Base-by-base conservation (phyloP, 1,140 invertebrate species). In the Drosophila dunni region DNA sequence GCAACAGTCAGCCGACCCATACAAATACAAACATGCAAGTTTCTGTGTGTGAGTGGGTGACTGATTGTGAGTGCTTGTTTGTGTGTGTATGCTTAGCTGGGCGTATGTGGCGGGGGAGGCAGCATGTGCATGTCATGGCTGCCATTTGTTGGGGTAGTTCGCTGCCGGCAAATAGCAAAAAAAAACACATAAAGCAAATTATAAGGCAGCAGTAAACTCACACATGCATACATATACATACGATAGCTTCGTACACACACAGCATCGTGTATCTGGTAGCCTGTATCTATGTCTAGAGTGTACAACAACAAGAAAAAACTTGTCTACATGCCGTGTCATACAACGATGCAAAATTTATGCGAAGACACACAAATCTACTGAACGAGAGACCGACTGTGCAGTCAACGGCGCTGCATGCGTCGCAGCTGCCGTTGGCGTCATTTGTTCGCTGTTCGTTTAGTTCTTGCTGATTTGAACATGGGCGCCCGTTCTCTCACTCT, bases 281-380 rank as follows among this genome's bases (percentile, higher is more conserved):
- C 53, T 36, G 38, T 73, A 54, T 68, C 70, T 73, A 68, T 67
- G 65, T 33, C 61, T 76, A 81, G 24, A 29, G 77, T 38, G n/a
- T 53, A 63, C 56, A 58, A 74, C 20, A 62, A 64, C 20, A 42
- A 53, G 72, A 53, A 78, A 89, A 83, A 89, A 90, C 84, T 81
- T 88, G 84, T 88, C 80, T 89, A 81, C 84, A 84, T 64, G 80
- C 62, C 79, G 57, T 86, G 75, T 86, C 83, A 73, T 76, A 88
- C 84, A 63, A 84, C 84, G 84, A 85, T 83, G 82, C 83, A 91
- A 88, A 91, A 91, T 89, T 91, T 91, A 91, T 91, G 89, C 89
- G 83, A 91, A 91, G 89, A 77, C 89, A 91, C 89, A 91, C 83
- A 91, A 91, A 91, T 91, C 89, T 84, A 91, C 75, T 91, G 89